Evolutionary conservation across 2,888 invertebrate species (phyloP).

Genomic region (Lasioglossum malachurum): DNA sequence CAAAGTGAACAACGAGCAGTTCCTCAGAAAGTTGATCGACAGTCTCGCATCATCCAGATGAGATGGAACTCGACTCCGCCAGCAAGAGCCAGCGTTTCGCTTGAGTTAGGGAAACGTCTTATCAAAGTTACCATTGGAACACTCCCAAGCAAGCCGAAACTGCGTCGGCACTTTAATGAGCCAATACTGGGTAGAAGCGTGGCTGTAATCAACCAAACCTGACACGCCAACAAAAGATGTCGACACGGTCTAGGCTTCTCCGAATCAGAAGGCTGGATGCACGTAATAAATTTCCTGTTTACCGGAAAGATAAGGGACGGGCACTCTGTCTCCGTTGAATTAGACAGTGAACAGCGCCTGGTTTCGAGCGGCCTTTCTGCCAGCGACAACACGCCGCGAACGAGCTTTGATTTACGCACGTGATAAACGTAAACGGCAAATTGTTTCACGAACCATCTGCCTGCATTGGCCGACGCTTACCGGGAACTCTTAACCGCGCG

Average conservation of each 20-base stretch:
- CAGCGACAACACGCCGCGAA: slow-evolving; percentile 16
- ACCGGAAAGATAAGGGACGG: slow-evolving; percentile 46
- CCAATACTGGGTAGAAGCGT: slow-evolving; percentile 42
- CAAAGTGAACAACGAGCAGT: neutral
- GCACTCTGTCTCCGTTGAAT: slow-evolving; percentile 26
- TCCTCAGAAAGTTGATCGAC: neutral
- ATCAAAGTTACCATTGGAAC: slow-evolving; percentile 51
- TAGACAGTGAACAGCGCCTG: slow-evolving; percentile 27
- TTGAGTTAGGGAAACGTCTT: slow-evolving; percentile 40
- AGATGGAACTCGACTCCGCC: slow-evolving; percentile 6
- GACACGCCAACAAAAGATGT: slow-evolving; percentile 34
- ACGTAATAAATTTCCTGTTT: slow-evolving; percentile 53
- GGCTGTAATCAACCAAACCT: slow-evolving; percentile 34
- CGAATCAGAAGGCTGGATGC: slow-evolving; percentile 34
- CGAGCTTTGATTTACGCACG: slow-evolving; percentile 16
- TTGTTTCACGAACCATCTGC: slow-evolving; percentile 49
- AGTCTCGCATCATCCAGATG: neutral
- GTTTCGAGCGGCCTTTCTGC: neutral
- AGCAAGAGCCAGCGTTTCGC: slow-evolving; percentile 3
- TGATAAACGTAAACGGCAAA: slow-evolving; percentile 42
- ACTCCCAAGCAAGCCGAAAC: slow-evolving; percentile 39
- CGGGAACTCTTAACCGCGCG: neutral
- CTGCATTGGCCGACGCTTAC: slow-evolving; percentile 3
- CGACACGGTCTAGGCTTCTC: slow-evolving; percentile 17
- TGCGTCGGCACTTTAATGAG: slow-evolving; percentile 56